A percentile compares a stretch with the other conserved stretches of the same genome.
phyloP scores from a whole-genome alignment of 2,888 invertebrate species.

The Hyposoter didymator region DNA sequence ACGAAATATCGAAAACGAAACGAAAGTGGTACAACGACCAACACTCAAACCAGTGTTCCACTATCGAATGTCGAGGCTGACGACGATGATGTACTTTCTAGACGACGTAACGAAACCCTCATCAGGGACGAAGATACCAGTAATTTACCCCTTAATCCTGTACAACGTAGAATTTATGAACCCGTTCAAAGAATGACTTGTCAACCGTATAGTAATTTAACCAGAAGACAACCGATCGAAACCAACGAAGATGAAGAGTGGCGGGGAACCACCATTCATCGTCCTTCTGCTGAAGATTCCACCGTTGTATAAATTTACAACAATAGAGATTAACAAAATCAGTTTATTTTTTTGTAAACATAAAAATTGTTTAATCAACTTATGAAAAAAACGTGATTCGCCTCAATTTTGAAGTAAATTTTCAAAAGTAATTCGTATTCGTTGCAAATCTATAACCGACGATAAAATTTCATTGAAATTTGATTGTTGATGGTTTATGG shows the following conservation, averaged over 20 bases:
- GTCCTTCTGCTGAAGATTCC: conserved; percentile 64
- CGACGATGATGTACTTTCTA: conserved; percentile 24
- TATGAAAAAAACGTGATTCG: neutral
- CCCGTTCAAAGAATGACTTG: conserved; percentile 79
- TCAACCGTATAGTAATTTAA: conserved; percentile 77
- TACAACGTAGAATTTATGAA: conserved; percentile 77
- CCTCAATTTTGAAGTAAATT: neutral
- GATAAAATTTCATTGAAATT: neutral
- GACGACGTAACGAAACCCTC: conserved; percentile 59
- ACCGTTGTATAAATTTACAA: conserved; percentile 64
- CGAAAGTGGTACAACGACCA: conserved; percentile 71
- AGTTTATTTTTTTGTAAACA: conserved; percentile 28
- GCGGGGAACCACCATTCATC: conserved; percentile 48
- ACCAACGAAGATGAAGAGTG: conserved; percentile 47
- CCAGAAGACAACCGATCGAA: conserved; percentile 34
- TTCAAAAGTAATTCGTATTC: neutral
- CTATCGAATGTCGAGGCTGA: conserved; percentile 53
- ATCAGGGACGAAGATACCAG: conserved; percentile 36
- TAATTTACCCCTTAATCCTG: conserved; percentile 68
- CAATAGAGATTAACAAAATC: neutral
- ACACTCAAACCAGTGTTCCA: conserved; percentile 25
- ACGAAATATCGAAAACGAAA: conserved; percentile 93
- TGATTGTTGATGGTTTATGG: neutral
- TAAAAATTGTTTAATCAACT: neutral
- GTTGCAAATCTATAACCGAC: neutral